Percentiles rank a stretch among this genome's conserved stretches.
Conservation (phyloP, 37 sponge, comb jelly and placozoan genomes). For the Lycopodina hypogea region DNA sequence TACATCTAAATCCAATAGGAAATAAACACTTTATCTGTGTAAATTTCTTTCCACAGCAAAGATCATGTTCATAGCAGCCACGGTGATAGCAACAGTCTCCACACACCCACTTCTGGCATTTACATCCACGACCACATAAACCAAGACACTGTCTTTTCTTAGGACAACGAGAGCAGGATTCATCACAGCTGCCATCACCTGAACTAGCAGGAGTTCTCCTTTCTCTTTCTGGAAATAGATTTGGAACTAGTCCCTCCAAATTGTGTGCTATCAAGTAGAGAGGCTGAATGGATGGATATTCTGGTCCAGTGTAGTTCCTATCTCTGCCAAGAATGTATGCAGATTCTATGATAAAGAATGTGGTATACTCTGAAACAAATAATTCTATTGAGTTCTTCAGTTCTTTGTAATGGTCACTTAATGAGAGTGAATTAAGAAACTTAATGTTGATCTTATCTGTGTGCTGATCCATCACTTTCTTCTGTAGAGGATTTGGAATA, state of each 20-base stretch:
- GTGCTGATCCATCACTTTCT: not conserved
- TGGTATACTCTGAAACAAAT: not conserved
- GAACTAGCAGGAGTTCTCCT: not conserved
- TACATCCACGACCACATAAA: not conserved
- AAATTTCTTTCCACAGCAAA: not conserved
- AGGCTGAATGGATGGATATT: not conserved
- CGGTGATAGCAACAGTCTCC: not conserved
- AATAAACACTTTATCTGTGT: not conserved
- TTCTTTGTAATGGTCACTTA: not conserved
- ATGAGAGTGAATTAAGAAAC: not conserved
- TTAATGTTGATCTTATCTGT: not conserved
- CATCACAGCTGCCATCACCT: not conserved
- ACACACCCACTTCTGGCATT: not conserved
- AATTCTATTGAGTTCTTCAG: not conserved
- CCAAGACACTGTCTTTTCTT: not conserved
- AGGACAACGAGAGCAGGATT: not conserved
- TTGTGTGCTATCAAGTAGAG: not conserved
- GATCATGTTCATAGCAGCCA: constrained; percentile 1
- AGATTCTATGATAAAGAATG: not conserved
- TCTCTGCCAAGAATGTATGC: not conserved
- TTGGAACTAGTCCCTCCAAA: not conserved
- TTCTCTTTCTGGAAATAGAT: no score
- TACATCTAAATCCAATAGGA: not conserved
- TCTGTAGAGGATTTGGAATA: not conserved
- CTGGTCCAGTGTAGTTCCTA: not conserved